A percentile compares a stretch with the other conserved stretches of the same genome.
phyloP scores from a whole-genome alignment of 2,888 invertebrate genomes.

The Linnaemya vulpina region DNA sequence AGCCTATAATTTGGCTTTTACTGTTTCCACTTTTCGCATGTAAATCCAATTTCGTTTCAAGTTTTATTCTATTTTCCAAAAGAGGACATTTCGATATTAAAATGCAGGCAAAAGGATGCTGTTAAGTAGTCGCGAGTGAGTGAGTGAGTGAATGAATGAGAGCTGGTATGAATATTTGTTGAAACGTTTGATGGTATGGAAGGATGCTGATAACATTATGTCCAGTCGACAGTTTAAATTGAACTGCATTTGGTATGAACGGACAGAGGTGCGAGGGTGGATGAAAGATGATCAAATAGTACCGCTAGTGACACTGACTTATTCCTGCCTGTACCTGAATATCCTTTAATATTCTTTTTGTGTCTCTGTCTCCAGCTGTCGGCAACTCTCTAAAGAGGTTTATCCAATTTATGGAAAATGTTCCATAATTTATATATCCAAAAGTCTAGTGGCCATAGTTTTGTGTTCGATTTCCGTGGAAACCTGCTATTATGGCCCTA shows the following conservation, averaged over 20 bases:
- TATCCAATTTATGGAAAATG: too few relatives aligned
- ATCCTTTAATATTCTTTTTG: too few relatives aligned
- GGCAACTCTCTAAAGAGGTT: too few relatives aligned
- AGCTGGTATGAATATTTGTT: neutral
- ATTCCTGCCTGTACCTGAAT: too few relatives aligned
- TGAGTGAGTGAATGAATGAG: too few relatives aligned
- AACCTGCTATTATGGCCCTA: too few relatives aligned
- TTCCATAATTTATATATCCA: too few relatives aligned
- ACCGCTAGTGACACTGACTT: neutral
- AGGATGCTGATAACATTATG: conserved; percentile 66
- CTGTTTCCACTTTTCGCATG: conserved; percentile 62
- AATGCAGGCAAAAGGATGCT: conserved; percentile 32
- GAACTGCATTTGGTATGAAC: conserved; percentile 57
- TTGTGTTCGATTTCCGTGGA: too few relatives aligned
- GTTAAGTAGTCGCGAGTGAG: neutral
- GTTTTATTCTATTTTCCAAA: conserved; percentile 16
- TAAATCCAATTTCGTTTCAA: conserved; percentile 50
- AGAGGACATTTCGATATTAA: neutral
- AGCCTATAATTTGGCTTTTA: conserved; percentile 66
- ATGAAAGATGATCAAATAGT: neutral
- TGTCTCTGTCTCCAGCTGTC: too few relatives aligned
- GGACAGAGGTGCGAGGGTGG: conserved; percentile 2
- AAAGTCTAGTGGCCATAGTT: too few relatives aligned
- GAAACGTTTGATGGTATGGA: neutral
- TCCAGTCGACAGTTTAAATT: conserved; percentile 65